Percentiles rank a stretch among this genome's conserved stretches.
Conservation (phyloP, 2,797 vertebrate species). For the Tarsius wallacei region DNA sequence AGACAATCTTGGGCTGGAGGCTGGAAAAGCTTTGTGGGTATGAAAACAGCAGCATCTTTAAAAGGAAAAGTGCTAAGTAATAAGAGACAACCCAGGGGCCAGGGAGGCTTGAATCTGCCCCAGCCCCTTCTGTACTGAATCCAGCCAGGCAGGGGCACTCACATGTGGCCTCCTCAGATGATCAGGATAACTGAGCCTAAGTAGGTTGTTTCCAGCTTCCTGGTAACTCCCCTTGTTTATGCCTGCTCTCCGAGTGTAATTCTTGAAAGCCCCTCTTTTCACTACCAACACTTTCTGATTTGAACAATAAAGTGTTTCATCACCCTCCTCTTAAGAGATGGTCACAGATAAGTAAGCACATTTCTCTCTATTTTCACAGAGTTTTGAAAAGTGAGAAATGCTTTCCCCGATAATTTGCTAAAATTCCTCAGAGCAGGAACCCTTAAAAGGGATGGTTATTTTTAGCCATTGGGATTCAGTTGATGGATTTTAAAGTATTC, state of each 20-base stretch:
- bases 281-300: not conserved
- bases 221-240: not conserved
- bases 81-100: not conserved
- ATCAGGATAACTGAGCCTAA: not conserved
- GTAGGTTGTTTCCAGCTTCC: not conserved
- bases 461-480: not conserved
- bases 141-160: not conserved
- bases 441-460: not conserved
- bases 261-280: not conserved
- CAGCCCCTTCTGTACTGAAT: fast-evolving
- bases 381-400: not conserved
- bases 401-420: not conserved
- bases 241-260: not conserved
- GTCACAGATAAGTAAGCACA: not conserved
- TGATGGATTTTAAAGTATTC: not conserved
- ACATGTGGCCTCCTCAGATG: not conserved
- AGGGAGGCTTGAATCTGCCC: not conserved
- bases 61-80: not conserved
- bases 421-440: not conserved
- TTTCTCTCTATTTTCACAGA: not conserved
- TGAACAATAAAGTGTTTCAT: not conserved
- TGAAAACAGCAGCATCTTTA: not conserved
- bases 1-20: not conserved
- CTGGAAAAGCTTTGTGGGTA: not conserved
- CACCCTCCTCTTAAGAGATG: not conserved